Base-by-base conservation (phyloP, 2,888 invertebrate genomes). In the Ophion ellenae region DNA sequence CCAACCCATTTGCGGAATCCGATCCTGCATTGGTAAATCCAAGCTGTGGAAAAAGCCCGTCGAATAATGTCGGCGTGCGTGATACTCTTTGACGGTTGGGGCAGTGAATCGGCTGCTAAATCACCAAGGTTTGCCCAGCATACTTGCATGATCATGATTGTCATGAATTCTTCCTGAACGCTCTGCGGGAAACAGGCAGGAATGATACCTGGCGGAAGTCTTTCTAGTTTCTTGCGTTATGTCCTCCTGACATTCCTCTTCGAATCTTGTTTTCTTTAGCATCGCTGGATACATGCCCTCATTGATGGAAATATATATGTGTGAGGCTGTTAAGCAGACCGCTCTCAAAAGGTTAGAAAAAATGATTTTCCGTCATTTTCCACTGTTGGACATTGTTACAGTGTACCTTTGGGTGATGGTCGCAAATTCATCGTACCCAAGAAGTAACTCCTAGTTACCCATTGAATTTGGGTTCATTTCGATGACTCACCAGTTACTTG, bases 1-100 rank as follows among this genome's bases (percentile, higher is more conserved):
- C 92, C 93, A 92, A 93, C 93, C 92, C 93, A 91, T 93, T 93
- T 92, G 91, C 90, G 92, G 93, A 93, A 93, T 93, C 90, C 90
- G 91, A 92, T 91, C 90, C 92, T 90, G 90, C 91, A 90, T 91
- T 90, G 89, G 92, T 90, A 91, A 92, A 92, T 91, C 92, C 91
- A 89, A 89, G 88, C 80, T 81, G 87, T 87, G 91, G 91, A 92
- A 92, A 93, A 93, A 92, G 92, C 88, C 88, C 91, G 90, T 89
- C 90, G 91, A 91, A 92, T 92, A 91, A 91, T 90, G 92, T 90
- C 86, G 84, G 84, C 87, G 87, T 87, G 86, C 81, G 87, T 81
- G 76, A 78, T 69, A 47, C 40, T 75, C 57, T 71, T 63, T 74
- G 77, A 81, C 45, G 70, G 70, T 81, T 47, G 81, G 84, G 76